Base-by-base conservation (phyloP, 2,888 invertebrate genomes). In the Eremobia ochroleuca region DNA sequence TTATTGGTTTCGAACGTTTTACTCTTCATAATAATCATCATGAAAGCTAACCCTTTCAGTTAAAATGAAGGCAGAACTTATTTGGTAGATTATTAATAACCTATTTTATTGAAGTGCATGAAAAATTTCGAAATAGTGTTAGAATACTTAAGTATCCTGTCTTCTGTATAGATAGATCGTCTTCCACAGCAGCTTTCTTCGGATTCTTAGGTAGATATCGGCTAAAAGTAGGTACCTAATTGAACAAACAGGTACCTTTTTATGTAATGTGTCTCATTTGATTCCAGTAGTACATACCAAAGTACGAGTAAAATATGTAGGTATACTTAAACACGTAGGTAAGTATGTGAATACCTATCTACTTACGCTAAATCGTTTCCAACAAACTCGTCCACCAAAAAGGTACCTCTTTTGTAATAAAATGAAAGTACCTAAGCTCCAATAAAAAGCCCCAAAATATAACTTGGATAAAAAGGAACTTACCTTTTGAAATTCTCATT, bases 401-500 rank as follows among this genome's bases (percentile, higher is more conserved):
- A 71, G 71, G 72, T 69, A 76, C 55, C 49, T 46, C 76, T 65
- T 37, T 68, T 80, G 52, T 74, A 66, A 66, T 71, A 67, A 73
- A 66, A 78, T 64, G 34, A 75, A 75, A 69, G 52, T 83, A n/a
- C n/a, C n/a, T n/a, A 83, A 71, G 55, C 61, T 61, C 31, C 83
- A 71, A 49, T 77, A 71, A 72, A 79, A 81, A 49, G 13, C 64
- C 58, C 49, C 61, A 64, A 75, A 79, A 78, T 70, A 73, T 55
- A 67, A 74, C 46, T 76, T 71, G 34, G 62, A 55, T 67, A 77
- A 73, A 75, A 73, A 34, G 21, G 40, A 80, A 81, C 95, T 94
- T 83, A 95, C 95, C 95, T 93, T 90, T 93, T 74, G 89, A 91
- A 86, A 91, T 90, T 91, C 88, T 94, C 96, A 95, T 95, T 90